Conservation (phyloP, 2,113 vertebrate genomes). For the Serilophus lunatus region DNA sequence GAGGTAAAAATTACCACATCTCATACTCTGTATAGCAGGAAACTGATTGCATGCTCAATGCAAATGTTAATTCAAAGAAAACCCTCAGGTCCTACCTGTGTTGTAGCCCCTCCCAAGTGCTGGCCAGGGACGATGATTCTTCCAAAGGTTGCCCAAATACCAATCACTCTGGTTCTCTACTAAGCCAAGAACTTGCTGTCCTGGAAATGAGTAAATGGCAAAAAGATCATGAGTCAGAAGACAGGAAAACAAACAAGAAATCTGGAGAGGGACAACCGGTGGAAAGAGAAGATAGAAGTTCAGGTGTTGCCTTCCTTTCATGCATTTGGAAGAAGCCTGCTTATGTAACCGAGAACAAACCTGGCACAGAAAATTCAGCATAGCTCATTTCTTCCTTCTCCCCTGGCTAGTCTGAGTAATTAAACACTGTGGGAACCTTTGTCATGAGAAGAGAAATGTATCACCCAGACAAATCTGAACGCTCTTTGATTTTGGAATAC, state of each 20-base stretch:
- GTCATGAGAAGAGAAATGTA: constrained; percentile 35
- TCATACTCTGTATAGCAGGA: neutral
- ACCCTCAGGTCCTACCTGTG: constrained; percentile 77
- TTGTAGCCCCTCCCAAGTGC: constrained; percentile 95
- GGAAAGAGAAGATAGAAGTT: neutral
- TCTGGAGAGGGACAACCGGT: neutral
- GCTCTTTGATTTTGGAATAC: constrained; percentile 3
- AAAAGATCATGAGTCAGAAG: neutral
- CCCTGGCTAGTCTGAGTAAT: constrained; percentile 39
- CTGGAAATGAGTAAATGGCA: constrained; percentile 71
- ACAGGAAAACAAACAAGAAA: neutral
- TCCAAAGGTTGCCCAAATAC: constrained; percentile 99
- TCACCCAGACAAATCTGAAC: constrained; percentile 35
- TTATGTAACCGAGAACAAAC: neutral
- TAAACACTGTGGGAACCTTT: constrained; percentile 52
- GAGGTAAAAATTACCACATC: neutral
- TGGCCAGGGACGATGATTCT: constrained; percentile 97
- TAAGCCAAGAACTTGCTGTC: constrained; percentile 95
- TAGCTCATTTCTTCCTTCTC: constrained; percentile 7
- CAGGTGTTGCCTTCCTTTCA: neutral
- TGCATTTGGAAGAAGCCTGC: neutral
- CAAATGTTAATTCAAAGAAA: neutral
- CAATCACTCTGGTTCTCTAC: constrained; percentile 99
- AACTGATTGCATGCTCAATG: neutral
- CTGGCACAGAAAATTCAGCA: constrained; percentile 1